Base-by-base conservation (phyloP, 2,888 invertebrate genomes). In the Tubulanus polymorphus region DNA sequence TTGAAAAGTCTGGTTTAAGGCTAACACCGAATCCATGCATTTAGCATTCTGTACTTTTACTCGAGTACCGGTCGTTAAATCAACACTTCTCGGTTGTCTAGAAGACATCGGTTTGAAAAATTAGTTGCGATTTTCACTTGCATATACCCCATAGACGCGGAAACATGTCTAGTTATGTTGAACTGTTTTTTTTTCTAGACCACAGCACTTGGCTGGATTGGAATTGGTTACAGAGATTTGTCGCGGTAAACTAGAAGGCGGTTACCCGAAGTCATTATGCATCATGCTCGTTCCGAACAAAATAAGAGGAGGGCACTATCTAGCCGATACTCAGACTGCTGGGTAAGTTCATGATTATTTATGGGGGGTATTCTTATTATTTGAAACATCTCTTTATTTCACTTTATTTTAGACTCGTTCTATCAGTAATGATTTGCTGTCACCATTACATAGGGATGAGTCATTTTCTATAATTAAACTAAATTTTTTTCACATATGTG, bases 301-400 rank as follows among this genome's bases (percentile, higher is more conserved):
- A 8, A 67, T 84, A 28, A 79, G 73, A 55, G 84, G 85, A 3
- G 89, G 88, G 0, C 80, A 82, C 52, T 92, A 86, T 75, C 72
- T 80, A 27, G 88, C 88, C 3, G 87, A 90, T 63, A 87, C 88
- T 0, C 83, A 85, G 65, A 94, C 93, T 45, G 93, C 94, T 27
- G 94, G 93, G 85, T 89, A 75, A 71, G 76, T 59, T 27, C 6
- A n/a, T n/a, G n/a, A n/a, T n/a, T n/a, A n/a, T n/a, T n/a, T n/a
- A n/a, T n/a, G n/a, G n/a, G n/a, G n/a, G n/a, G n/a, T n/a, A n/a
- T n/a, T n/a, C n/a, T n/a, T n/a, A n/a, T n/a, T n/a, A n/a, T n/a
- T n/a, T n/a, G n/a, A n/a, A n/a, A n/a, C n/a, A n/a, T n/a, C n/a
- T n/a, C n/a, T n/a, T n/a, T n/a, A n/a, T n/a, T n/a, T n/a, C n/a